phyloP scores from a whole-genome alignment of 2,113 vertebrate species.

The Boulengerochromis microlepis region DNA sequence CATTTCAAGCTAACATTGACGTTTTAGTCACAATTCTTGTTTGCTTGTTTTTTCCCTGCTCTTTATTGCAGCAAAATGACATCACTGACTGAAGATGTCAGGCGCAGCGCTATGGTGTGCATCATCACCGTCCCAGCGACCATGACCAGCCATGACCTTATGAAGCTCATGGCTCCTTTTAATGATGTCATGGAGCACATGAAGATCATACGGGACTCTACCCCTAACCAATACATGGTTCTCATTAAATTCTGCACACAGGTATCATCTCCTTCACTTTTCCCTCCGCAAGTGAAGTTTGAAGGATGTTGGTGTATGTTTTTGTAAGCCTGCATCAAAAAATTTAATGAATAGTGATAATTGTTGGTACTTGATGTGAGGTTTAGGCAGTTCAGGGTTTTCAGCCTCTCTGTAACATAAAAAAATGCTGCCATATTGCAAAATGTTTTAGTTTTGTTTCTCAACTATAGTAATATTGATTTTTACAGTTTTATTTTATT shows the following conservation, averaged over 20 bases:
- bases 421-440: background rate
- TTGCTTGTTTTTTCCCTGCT: background rate
- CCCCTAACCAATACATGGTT: slow-evolving; percentile 98
- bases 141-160: slow-evolving; percentile 97
- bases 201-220: slow-evolving; percentile 98
- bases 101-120: slow-evolving; percentile 94
- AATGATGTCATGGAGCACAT: slow-evolving; percentile 97
- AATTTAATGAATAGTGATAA: background rate
- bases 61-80: slow-evolving; percentile 87
- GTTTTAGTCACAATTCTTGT: background rate
- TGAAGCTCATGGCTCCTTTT: slow-evolving; percentile 96
- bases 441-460: background rate
- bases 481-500: background rate
- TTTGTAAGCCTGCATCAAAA: background rate
- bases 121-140: slow-evolving; percentile 93
- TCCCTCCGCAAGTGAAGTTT: background rate
- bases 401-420: background rate
- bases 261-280: slow-evolving; percentile 61
- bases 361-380: background rate
- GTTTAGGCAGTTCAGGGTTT: background rate
- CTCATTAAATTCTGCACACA: slow-evolving; percentile 91
- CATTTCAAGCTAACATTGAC: background rate
- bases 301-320: background rate
- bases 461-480: background rate
- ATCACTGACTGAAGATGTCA: slow-evolving; percentile 84